phyloP scores from a whole-genome alignment of 2,113 vertebrate species.

The Antigone vipio region DNA sequence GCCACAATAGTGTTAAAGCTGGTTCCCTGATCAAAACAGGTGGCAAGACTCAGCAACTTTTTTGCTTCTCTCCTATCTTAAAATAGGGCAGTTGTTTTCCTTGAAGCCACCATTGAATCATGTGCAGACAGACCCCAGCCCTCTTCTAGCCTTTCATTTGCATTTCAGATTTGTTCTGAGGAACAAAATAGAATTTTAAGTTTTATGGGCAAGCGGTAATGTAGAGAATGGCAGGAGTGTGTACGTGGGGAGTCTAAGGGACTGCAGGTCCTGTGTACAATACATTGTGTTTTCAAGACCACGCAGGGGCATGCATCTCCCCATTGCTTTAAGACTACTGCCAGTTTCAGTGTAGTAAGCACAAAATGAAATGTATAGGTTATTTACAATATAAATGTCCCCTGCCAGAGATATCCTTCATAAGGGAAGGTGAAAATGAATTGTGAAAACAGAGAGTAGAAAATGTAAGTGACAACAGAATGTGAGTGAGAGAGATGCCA shows the following conservation, averaged over 20 bases:
- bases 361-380: conserved; percentile 1
- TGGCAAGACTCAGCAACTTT: neutral
- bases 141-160: neutral
- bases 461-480: neutral
- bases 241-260: neutral
- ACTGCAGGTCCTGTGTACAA: neutral
- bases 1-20: neutral
- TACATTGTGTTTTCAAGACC: neutral
- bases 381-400: conserved; percentile 28
- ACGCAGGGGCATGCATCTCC: neutral
- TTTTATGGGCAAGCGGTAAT: neutral
- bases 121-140: neutral
- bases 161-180: neutral
- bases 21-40: neutral
- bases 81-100: neutral
- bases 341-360: neutral
- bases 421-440: conserved; percentile 45
- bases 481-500: neutral
- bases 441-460: conserved; percentile 29
- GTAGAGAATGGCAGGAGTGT: neutral
- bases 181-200: neutral
- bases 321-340: neutral
- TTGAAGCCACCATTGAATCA: neutral
- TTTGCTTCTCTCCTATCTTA: neutral
- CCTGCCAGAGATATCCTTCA: conserved; percentile 27